A percentile compares a stretch with the other conserved stretches of the same genome.
Conservation (phyloP, 2,888 invertebrate species). For the Physocephala rufipes region DNA sequence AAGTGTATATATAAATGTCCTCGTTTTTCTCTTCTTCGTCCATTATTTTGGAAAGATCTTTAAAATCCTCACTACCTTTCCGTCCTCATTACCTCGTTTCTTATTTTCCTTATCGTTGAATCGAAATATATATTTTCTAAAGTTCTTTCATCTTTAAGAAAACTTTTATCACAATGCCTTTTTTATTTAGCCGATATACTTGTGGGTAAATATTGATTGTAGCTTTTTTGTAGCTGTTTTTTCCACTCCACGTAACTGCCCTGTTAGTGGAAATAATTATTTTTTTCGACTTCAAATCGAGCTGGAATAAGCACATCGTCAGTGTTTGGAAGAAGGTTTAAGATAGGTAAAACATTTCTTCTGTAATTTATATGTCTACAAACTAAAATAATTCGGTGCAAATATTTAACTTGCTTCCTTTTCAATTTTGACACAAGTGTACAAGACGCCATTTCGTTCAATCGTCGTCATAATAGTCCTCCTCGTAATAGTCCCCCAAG, state of each 20-base stretch:
- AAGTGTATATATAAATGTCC: not conserved
- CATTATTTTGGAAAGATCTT: not conserved
- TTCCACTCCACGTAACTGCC: not conserved
- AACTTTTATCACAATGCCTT: not conserved
- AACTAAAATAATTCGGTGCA: too few relatives aligned
- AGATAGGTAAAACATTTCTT: too few relatives aligned
- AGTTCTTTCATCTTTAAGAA: constrained; percentile 4
- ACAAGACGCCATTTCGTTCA: too few relatives aligned
- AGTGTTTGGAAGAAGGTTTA: too few relatives aligned
- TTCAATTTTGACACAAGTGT: too few relatives aligned
- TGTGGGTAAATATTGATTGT: not conserved
- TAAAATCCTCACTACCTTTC: constrained; percentile 9
- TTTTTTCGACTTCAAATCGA: too few relatives aligned
- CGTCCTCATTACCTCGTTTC: not conserved
- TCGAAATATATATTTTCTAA: constrained; percentile 5
- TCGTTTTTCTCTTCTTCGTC: constrained; percentile 1
- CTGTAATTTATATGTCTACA: too few relatives aligned
- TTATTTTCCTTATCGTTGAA: too few relatives aligned
- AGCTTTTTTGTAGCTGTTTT: not conserved
- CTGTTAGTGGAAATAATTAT: not conserved
- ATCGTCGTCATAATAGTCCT: too few relatives aligned
- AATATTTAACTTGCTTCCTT: too few relatives aligned
- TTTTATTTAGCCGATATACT: not conserved
- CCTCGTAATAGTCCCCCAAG: too few relatives aligned
- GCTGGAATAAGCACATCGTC: too few relatives aligned